A percentile compares a stretch with the other conserved stretches of the same genome.
These are phyloP conservation scores for Ia io DNA, from an alignment of 2,113 vertebrate species.

Conservation along the genomic window DNA sequence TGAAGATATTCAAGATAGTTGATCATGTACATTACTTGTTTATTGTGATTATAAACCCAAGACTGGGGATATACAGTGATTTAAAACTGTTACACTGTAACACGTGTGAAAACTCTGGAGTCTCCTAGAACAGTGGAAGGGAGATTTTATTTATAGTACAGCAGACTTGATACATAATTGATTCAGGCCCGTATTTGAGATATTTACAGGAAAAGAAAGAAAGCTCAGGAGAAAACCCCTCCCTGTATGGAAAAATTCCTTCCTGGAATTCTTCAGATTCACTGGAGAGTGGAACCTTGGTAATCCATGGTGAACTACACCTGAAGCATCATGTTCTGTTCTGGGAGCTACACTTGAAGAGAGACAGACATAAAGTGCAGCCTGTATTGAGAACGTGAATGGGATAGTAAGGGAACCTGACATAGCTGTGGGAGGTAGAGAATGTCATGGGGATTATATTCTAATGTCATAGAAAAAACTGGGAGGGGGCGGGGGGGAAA, in stretches of 20 bases:
- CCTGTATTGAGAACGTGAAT: neutral
- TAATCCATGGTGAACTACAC: neutral
- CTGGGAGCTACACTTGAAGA: neutral
- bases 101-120: neutral
- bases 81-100: neutral
- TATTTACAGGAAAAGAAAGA: slow-evolving; percentile 55
- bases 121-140: slow-evolving; percentile 38
- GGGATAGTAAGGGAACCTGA: neutral
- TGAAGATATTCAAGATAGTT: neutral
- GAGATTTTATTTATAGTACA: slow-evolving; percentile 56
- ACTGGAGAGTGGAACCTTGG: neutral
- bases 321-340: neutral
- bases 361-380: neutral
- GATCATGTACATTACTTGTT: neutral
- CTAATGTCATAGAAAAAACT: neutral
- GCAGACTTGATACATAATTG: slow-evolving; percentile 13
- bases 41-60: slow-evolving; percentile 10
- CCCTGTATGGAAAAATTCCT: slow-evolving; percentile 15
- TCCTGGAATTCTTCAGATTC: slow-evolving; percentile 35
- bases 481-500: too few species aligned
- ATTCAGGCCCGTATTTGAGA: slow-evolving; percentile 1
- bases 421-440: accelerated
- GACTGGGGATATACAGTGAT: neutral
- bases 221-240: neutral
- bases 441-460: too few species aligned